Percentiles rank a stretch among this genome's conserved stretches.
These are phyloP conservation scores for Meliscaeva auricollis DNA, from an alignment of 2,888 invertebrate genomes.

Conservation along the genomic window DNA sequence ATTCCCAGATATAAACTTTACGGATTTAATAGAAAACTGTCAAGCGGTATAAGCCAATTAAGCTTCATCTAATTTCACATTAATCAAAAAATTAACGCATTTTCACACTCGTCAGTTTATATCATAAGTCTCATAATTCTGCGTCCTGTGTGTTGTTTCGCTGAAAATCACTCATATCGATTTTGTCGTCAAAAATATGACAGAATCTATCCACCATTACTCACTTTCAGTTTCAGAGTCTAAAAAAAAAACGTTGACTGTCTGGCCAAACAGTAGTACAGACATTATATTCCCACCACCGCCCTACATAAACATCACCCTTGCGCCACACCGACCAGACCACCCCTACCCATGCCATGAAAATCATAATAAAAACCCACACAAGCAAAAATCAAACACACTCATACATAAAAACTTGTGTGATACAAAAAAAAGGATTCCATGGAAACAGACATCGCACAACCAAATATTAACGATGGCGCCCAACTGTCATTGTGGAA, in stretches of 20 bases:
- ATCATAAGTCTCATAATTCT: neutral
- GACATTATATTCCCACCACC: neutral
- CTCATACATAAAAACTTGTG: neutral
- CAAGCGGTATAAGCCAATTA: too few relatives aligned
- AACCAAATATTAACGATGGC: slow-evolving; percentile 67
- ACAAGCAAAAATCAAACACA: neutral
- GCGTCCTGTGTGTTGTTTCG: neutral
- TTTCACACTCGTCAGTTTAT: neutral
- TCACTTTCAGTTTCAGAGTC: neutral
- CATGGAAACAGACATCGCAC: slow-evolving; percentile 72
- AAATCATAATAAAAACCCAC: slow-evolving; percentile 16
- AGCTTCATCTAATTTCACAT: too few relatives aligned
- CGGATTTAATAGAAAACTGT: too few relatives aligned
- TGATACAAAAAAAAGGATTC: slow-evolving; percentile 39
- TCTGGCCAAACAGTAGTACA: slow-evolving; percentile 14
- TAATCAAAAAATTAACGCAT: neutral
- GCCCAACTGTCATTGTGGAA: slow-evolving; percentile 28
- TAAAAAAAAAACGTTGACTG: slow-evolving; percentile 18
- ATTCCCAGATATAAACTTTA: too few relatives aligned
- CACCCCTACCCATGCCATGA: too few relatives aligned
- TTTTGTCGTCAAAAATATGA: slow-evolving; percentile 24
- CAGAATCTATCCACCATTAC: neutral
- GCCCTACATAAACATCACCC: neutral
- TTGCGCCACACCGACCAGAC: neutral
- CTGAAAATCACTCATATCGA: slow-evolving; percentile 32